Conservation (phyloP, 2,888 invertebrate species). For the Parnassius apollo region DNA sequence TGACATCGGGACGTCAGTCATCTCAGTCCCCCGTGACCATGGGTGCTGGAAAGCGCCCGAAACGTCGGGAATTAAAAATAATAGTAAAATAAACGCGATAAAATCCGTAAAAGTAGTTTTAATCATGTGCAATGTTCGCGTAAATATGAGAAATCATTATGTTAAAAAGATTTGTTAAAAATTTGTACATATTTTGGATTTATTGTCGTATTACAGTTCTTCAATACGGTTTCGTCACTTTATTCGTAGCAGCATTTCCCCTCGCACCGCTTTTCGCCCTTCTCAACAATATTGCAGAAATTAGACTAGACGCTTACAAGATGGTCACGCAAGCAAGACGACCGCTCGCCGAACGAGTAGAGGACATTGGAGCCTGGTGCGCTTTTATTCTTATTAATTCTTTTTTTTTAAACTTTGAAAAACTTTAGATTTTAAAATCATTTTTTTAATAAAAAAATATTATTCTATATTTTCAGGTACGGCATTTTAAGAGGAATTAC, state of each 20-base stretch:
- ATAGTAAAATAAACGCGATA: too few species aligned
- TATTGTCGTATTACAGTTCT: constrained; percentile 83
- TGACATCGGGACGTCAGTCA: too few species aligned
- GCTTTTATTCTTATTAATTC: constrained; percentile 23
- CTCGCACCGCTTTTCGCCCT: constrained; percentile 97
- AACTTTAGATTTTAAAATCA: too few species aligned
- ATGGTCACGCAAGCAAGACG: constrained; percentile 96
- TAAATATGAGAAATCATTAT: too few species aligned
- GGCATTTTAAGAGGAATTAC: constrained; percentile 95
- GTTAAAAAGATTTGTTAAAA: too few species aligned
- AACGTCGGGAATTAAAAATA: too few species aligned
- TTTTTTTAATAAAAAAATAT: too few species aligned
- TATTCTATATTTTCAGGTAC: constrained; percentile 77
- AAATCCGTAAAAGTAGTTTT: too few species aligned
- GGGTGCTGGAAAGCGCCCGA: too few species aligned
- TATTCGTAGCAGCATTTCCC: constrained; percentile 98
- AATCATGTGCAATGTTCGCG: too few species aligned
- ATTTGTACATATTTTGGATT: too few species aligned
- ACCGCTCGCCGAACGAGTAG: constrained; percentile 93
- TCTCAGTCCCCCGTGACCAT: too few species aligned
- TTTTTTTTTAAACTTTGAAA: not conserved
- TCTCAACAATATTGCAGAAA: constrained; percentile 97
- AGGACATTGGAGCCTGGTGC: constrained; percentile 94
- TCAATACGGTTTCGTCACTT: constrained; percentile 97
- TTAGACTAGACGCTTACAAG: constrained; percentile 96